A percentile compares a stretch with the other conserved stretches of the same genome.
phyloP scores from a whole-genome alignment of 2,797 vertebrate genomes.

The Enteromius fasciolatus region DNA sequence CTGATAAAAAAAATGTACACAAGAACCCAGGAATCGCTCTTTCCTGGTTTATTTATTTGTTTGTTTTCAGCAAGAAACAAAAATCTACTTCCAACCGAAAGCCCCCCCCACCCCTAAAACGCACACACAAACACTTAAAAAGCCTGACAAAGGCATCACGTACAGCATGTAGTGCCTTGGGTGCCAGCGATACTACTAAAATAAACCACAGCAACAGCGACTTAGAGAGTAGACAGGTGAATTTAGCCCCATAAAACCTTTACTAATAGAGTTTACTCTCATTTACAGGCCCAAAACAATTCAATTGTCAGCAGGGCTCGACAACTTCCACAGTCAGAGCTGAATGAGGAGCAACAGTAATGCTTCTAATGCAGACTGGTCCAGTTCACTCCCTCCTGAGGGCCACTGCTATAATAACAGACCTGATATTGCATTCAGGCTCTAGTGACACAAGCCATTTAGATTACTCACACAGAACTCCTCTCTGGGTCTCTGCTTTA shows the following conservation, averaged over 20 bases:
- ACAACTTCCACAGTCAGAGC: constrained; percentile 54
- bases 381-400: constrained; percentile 42
- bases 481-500: constrained; percentile 37
- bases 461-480: constrained; percentile 49
- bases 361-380: constrained; percentile 59
- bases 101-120: background rate
- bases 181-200: constrained; percentile 59
- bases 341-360: constrained; percentile 59
- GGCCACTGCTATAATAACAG: constrained; percentile 61
- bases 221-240: constrained; percentile 61
- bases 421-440: constrained; percentile 55
- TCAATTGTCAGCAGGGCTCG: constrained; percentile 60
- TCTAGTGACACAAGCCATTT: constrained; percentile 54
- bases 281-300: constrained; percentile 67
- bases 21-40: constrained; percentile 1
- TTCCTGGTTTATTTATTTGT: constrained; percentile 29
- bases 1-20: background rate
- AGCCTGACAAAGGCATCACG: constrained; percentile 18
- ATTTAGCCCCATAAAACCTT: constrained; percentile 64
- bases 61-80: constrained; percentile 20
- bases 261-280: constrained; percentile 67
- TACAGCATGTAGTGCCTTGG: constrained; percentile 39
- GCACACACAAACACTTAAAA: constrained; percentile 33
- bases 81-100: background rate
- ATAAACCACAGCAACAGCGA: constrained; percentile 45